phyloP scores from a whole-genome alignment of 92 coral and sea anemone genomes.

The Nematostella vectensis region DNA sequence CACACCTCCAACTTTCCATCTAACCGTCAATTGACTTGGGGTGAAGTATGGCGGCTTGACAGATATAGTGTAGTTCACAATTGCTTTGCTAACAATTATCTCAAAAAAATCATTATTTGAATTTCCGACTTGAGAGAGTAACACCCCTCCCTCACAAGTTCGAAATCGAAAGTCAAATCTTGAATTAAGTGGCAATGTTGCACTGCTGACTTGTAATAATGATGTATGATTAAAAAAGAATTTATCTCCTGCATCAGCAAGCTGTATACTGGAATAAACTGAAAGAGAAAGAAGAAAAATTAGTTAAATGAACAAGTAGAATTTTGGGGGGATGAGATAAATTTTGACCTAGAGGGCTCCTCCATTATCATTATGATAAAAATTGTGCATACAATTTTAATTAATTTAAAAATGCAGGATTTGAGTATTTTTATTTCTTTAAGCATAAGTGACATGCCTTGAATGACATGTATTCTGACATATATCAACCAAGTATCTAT shows the following conservation, averaged over 20 bases:
- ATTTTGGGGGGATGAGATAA: too few species aligned
- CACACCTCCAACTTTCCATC: constrained; percentile 52
- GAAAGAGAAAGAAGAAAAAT: constrained; percentile 1
- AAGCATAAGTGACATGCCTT: too few species aligned
- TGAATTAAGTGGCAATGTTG: constrained; percentile 33
- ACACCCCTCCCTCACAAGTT: constrained; percentile 84
- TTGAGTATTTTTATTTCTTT: too few species aligned
- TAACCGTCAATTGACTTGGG: constrained; percentile 52
- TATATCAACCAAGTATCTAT: too few species aligned
- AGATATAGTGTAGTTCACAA: constrained; percentile 46
- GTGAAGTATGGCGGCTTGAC: constrained; percentile 35
- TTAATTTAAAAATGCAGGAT: too few species aligned
- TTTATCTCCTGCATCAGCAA: constrained; percentile 15
- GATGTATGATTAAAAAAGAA: constrained; percentile 83
- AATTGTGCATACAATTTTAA: too few species aligned
- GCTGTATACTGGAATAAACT: constrained; percentile 10
- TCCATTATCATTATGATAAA: too few species aligned
- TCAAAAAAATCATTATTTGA: constrained; percentile 35
- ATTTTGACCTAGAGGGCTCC: too few species aligned
- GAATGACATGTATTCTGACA: too few species aligned
- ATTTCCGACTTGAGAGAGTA: constrained; percentile 62
- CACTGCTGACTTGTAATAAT: constrained; percentile 41
- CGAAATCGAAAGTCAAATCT: constrained; percentile 68
- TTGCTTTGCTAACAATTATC: constrained; percentile 52
- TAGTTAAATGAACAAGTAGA: background rate